phyloP scores from a whole-genome alignment of 2,113 vertebrate genomes.

The Calonectris borealis region DNA sequence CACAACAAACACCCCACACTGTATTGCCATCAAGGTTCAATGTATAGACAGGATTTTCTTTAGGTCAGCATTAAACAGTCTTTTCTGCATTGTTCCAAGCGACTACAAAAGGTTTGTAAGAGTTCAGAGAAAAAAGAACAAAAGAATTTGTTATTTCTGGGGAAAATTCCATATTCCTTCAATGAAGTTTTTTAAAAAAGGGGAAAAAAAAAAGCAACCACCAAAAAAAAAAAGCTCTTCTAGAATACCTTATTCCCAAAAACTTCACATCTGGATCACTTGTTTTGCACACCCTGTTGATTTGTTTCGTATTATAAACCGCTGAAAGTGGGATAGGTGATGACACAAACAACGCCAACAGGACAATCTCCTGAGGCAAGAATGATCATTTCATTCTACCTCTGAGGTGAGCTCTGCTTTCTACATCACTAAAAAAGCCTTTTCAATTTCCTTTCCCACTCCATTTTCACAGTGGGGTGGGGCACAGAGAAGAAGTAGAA shows the following conservation, averaged over 20 bases:
- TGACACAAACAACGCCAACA: accelerated
- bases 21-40: neutral
- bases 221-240: neutral
- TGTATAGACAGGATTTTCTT: neutral
- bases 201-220: neutral
- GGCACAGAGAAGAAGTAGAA: neutral
- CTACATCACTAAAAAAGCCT: neutral
- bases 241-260: neutral
- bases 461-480: neutral
- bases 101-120: neutral
- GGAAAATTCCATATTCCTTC: neutral
- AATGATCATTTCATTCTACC: neutral
- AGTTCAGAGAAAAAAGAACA: neutral
- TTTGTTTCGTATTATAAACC: neutral
- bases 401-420: neutral
- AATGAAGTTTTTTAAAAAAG: neutral
- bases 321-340: neutral
- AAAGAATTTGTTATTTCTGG: neutral
- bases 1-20: neutral
- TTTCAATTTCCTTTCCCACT: neutral
- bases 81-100: neutral
- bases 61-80: neutral
- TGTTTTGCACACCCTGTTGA: neutral
- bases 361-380: neutral
- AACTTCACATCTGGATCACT: neutral